Base-by-base conservation (phyloP, 2,888 invertebrate species). In the Hemaris fuciformis region DNA sequence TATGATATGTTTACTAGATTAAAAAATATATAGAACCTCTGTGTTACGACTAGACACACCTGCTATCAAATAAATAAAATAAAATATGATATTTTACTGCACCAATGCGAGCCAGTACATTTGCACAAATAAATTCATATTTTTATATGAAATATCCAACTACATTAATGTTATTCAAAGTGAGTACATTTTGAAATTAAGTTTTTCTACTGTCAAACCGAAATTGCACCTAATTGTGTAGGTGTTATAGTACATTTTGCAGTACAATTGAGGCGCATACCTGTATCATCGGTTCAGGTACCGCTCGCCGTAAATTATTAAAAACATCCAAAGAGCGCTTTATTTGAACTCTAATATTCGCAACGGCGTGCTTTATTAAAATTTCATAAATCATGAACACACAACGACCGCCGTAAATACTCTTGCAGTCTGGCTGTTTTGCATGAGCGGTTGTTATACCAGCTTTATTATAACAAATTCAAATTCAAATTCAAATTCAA, bases 341-440 rank as follows among this genome's bases (percentile, higher is more conserved):
- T 72, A 69, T 76, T 72, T 70, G 59, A 69, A 70, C 61, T 60
- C 66, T 65, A 72, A 69, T 61, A 66, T 66, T 62, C 59, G 59
- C 45, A 45, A 59, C 57, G 46, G 42, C 63, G 61, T 62, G 62
- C 61, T 70, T 73, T 75, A 73, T 73, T 73, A 76, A 69, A 69
- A 59, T 69, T 71, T 69, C 65, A 73, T 76, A 72, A 77, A 70
- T 75, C 66, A 74, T 56, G 25, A 60, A 38, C 61, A 59, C 25
- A 42, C 34, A 48, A 18, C 18, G 41, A 43, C 34, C 45, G 18
- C 42, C 42, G 42, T 62, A 62, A 48, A 38, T 38, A 38, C 22
- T 57, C 38, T 6, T 31, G n/a, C 31, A 18, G 8, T 13, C 15
- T 22, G 22, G 41, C 38, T n/a, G 13, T n/a, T 38, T 7, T 57